Conservation (phyloP, 1,140 invertebrate genomes). For the Drosophila eugracilis region DNA sequence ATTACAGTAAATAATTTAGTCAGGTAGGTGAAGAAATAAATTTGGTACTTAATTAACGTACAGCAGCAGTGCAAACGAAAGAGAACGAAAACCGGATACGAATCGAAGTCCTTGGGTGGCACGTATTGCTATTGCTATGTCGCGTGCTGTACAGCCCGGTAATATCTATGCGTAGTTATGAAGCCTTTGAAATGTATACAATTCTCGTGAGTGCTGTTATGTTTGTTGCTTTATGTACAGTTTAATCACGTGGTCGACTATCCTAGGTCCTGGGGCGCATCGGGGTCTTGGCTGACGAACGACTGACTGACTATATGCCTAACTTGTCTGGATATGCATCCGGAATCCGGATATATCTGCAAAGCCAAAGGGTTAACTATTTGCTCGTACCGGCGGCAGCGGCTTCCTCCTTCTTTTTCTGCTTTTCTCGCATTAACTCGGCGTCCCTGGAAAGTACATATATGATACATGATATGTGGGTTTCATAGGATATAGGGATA, state of each 20-base stretch:
- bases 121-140: constrained; percentile 16
- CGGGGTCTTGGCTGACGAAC: constrained; percentile 26
- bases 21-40: constrained; percentile 71
- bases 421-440: constrained; percentile 92
- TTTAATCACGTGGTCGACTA: constrained; percentile 21
- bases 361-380: constrained; percentile 38
- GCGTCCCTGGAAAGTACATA: constrained; percentile 90
- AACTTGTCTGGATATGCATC: constrained; percentile 20
- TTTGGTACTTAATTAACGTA: constrained; percentile 43
- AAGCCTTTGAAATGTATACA: constrained; percentile 39
- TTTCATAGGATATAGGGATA: constrained; percentile 49
- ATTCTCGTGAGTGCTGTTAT: constrained; percentile 28
- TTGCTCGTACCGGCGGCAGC: constrained; percentile 66
- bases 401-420: constrained; percentile 88
- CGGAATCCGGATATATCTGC: constrained; percentile 2
- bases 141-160: constrained; percentile 30
- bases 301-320: constrained; percentile 37
- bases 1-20: constrained; percentile 77
- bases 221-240: constrained; percentile 25
- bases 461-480: not conserved
- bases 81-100: constrained; percentile 32
- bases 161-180: constrained; percentile 44
- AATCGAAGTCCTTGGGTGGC: constrained; percentile 31
- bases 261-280: constrained; percentile 26
- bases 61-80: constrained; percentile 45